These are phyloP conservation scores for Pegea sp. DNA, from an alignment of 23 tunicate species.

Conservation along the genomic window DNA sequence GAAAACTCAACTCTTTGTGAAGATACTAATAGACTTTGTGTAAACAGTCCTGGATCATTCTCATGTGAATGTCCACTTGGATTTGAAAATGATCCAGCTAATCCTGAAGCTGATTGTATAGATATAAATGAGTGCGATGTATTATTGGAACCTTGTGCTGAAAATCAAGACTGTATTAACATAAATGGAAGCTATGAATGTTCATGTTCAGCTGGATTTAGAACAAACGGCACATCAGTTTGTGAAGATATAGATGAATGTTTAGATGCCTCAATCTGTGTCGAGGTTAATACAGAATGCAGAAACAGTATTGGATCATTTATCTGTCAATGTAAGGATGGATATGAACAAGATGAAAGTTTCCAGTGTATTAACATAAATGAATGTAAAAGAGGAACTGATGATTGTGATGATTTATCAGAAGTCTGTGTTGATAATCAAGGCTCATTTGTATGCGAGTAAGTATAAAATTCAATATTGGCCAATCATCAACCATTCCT, in stretches of 20 bases:
- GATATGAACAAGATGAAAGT: background rate
- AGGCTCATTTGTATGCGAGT: background rate
- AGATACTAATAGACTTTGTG: background rate
- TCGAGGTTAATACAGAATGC: background rate
- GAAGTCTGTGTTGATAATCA: background rate
- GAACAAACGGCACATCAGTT: background rate
- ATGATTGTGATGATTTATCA: background rate
- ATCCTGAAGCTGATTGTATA: background rate
- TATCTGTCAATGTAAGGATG: background rate
- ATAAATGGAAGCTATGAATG: background rate
- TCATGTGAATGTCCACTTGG: slow-evolving; percentile 1
- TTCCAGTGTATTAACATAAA: slow-evolving; percentile 9
- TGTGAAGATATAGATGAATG: slow-evolving; percentile 2
- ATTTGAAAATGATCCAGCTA: background rate
- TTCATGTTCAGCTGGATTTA: background rate
- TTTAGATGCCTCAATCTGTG: background rate
- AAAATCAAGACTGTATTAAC: background rate
- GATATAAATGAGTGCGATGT: slow-evolving; percentile 1
- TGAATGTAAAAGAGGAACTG: slow-evolving; percentile 6
- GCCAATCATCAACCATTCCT: too few relatives aligned
- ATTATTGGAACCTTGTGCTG: background rate
- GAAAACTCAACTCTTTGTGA: background rate
- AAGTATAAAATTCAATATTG: too few relatives aligned
- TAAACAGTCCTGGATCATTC: slow-evolving; percentile 3
- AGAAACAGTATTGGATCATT: slow-evolving; percentile 2